A percentile compares a stretch with the other conserved stretches of the same genome.
These are phyloP conservation scores for Syngnathus floridae DNA, from an alignment of 2,113 vertebrate genomes.

Conservation along the genomic window DNA sequence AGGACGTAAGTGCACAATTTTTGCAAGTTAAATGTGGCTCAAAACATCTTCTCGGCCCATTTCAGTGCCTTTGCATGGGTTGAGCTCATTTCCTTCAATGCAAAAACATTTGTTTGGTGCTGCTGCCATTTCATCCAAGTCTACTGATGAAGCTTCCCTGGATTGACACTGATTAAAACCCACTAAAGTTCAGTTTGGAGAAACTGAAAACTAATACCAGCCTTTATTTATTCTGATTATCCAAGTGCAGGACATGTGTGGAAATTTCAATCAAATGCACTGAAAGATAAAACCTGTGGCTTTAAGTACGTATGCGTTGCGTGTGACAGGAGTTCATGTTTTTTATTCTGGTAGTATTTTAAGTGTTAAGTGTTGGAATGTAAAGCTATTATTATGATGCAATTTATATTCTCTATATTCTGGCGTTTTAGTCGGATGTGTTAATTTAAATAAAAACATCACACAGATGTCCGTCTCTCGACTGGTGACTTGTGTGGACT, in stretches of 20 bases:
- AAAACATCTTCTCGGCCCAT: neutral
- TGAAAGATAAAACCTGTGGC: conserved; percentile 29
- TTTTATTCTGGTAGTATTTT: conserved; percentile 22
- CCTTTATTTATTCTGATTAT: conserved; percentile 57
- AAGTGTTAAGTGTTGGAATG: conserved; percentile 42
- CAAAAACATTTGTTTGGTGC: conserved; percentile 28
- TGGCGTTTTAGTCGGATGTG: conserved; percentile 76
- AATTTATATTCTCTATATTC: conserved; percentile 49
- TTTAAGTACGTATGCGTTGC: conserved; percentile 14
- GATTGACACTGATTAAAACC: neutral
- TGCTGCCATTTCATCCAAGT: conserved; percentile 36
- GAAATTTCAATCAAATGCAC: conserved; percentile 30
- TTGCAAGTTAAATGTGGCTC: conserved; percentile 38
- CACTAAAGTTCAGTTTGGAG: conserved; percentile 8
- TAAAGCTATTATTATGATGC: conserved; percentile 50
- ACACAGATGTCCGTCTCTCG: conserved; percentile 17
- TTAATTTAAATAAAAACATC: conserved; percentile 67
- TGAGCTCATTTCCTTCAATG: conserved; percentile 26
- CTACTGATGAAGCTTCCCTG: conserved; percentile 3
- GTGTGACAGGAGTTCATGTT: conserved; percentile 10
- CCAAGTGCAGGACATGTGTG: conserved; percentile 25
- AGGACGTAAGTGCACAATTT: conserved; percentile 8
- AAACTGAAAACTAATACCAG: conserved; percentile 19
- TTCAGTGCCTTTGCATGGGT: conserved; percentile 38
- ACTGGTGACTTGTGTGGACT: neutral